Conservation (phyloP, 2,797 vertebrate genomes). For the Chaetodon trifasciatus region DNA sequence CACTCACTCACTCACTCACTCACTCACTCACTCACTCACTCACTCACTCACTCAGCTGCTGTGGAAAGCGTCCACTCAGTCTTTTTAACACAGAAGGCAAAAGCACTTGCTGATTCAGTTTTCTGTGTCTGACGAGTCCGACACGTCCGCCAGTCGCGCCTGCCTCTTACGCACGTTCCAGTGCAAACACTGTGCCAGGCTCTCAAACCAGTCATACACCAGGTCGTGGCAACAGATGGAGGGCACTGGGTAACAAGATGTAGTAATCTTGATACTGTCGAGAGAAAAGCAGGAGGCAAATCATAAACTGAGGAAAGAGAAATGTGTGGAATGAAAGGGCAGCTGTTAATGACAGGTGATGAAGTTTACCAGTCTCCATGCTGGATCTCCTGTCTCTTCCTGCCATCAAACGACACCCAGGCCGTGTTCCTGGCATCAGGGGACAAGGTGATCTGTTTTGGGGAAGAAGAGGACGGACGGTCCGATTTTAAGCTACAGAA, state of each 20-base stretch:
- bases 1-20: too few species aligned
- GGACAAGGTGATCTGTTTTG: slow-evolving; percentile 85
- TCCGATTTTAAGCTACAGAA: not conserved
- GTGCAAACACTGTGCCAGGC: slow-evolving; percentile 89
- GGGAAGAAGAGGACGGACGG: not conserved
- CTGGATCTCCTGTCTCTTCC: slow-evolving; percentile 89
- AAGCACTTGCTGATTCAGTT: slow-evolving; percentile 69
- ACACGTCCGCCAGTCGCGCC: slow-evolving; percentile 80
- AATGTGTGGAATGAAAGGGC: not conserved
- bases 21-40: too few species aligned
- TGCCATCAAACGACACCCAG: slow-evolving; percentile 90
- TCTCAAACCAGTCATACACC: slow-evolving; percentile 91
- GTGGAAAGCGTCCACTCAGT: not conserved
- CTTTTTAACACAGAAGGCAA: not conserved
- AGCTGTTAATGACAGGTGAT: not conserved
- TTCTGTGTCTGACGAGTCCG: slow-evolving; percentile 85
- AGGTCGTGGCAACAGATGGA: slow-evolving; percentile 89
- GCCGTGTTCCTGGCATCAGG: slow-evolving; percentile 88
- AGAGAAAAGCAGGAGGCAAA: not conserved
- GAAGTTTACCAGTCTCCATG: slow-evolving; percentile 85
- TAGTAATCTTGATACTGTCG: slow-evolving; percentile 88
- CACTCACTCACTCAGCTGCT: slow-evolving; percentile 6
- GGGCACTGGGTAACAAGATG: slow-evolving; percentile 88
- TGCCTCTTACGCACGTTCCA: slow-evolving; percentile 90
- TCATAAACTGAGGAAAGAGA: not conserved